A percentile compares a stretch with the other conserved stretches of the same genome.
These are phyloP conservation scores for Notoglanidium macrostoma DNA, from an alignment of 2,797 vertebrate genomes.

Conservation along the genomic window DNA sequence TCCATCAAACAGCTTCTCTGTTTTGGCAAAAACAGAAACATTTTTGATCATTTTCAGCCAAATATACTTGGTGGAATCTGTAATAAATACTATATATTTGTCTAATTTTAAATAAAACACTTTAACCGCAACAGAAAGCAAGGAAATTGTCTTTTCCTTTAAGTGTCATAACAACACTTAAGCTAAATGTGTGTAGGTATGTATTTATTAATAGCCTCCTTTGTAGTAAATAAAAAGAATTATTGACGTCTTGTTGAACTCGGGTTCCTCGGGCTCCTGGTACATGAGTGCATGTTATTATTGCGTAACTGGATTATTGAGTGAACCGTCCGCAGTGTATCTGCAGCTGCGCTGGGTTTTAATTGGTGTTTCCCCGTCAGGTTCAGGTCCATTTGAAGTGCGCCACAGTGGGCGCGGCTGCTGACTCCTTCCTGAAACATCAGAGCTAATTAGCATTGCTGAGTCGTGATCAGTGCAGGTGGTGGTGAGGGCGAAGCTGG, in stretches of 20 bases:
- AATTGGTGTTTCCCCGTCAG: conserved; percentile 33
- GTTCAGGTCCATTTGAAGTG: conserved; percentile 17
- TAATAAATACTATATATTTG: not conserved
- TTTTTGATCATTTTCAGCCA: not conserved
- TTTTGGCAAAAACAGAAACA: too few relatives aligned
- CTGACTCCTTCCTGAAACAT: conserved; percentile 18
- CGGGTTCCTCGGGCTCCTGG: not conserved
- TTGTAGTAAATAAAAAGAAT: not conserved
- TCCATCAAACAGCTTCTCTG: not conserved
- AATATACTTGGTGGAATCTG: not conserved
- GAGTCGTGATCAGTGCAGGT: conserved; percentile 35
- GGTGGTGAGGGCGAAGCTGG: conserved; percentile 25
- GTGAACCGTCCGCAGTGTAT: not conserved
- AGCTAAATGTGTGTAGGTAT: not conserved
- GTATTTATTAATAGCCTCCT: not conserved
- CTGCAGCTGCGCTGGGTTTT: conserved; percentile 28
- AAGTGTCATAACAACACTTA: not conserved
- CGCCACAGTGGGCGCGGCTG: not conserved
- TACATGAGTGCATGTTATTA: not conserved
- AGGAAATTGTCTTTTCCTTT: not conserved
- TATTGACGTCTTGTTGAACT: not conserved
- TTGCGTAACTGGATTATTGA: not conserved
- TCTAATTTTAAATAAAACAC: not conserved
- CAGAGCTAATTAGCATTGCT: conserved; percentile 46
- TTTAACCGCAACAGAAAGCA: not conserved